phyloP scores from a whole-genome alignment of 2,113 vertebrate species.

The Sarotherodon lohbergeri region DNA sequence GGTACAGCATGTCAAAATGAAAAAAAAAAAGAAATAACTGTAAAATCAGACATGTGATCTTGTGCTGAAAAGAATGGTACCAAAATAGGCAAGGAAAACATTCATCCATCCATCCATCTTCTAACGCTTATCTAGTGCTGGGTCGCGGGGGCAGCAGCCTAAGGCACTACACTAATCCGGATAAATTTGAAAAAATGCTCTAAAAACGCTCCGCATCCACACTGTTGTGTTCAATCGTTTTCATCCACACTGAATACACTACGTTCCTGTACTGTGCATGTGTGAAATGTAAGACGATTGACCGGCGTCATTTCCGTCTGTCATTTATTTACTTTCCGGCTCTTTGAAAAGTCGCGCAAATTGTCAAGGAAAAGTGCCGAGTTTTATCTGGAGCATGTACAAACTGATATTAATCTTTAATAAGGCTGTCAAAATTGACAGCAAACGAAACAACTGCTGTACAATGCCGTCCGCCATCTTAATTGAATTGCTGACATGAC shows the following conservation, averaged over 20 bases:
- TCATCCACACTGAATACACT: background rate
- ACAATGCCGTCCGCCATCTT: background rate
- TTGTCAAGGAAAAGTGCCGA: background rate
- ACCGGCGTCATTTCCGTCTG: background rate
- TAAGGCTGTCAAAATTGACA: background rate
- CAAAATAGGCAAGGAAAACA: background rate
- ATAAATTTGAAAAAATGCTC: background rate
- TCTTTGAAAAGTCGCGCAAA: background rate
- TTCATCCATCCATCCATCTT: background rate
- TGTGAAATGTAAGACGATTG: background rate
- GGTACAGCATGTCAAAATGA: background rate
- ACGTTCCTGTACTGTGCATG: background rate
- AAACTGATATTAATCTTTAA: background rate
- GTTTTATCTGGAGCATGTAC: background rate
- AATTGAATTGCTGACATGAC: background rate
- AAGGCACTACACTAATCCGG: background rate
- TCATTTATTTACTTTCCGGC: background rate
- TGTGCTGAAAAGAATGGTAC: background rate
- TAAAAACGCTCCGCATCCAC: background rate
- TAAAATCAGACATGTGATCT: background rate
- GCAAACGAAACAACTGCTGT: background rate
- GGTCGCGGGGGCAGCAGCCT: background rate
- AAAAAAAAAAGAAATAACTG: background rate
- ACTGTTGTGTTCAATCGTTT: background rate
- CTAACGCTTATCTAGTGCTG: background rate